phyloP scores from a whole-genome alignment of 2,113 vertebrate genomes.

The Tiliqua scincoides region DNA sequence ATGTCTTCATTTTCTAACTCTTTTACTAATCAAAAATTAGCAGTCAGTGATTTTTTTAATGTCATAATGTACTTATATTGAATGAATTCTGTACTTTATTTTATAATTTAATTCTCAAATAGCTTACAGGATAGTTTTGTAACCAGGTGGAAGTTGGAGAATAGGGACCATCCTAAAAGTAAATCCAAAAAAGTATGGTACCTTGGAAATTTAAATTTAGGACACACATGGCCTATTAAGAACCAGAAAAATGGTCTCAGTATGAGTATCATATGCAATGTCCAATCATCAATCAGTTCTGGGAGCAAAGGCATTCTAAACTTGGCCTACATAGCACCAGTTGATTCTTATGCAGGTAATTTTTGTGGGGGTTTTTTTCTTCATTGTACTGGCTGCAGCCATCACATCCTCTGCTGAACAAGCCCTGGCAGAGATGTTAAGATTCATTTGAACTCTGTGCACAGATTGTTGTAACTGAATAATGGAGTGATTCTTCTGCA shows the following conservation, averaged over 20 bases:
- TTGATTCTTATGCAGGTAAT: constrained; percentile 22
- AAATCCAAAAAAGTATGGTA: background rate
- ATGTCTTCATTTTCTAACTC: background rate
- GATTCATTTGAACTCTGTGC: constrained; percentile 51
- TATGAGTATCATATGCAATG: background rate
- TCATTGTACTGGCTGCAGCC: background rate
- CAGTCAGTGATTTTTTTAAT: background rate
- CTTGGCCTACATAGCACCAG: constrained; percentile 38
- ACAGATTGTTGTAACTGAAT: constrained; percentile 44
- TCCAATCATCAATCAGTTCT: background rate
- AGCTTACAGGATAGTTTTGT: background rate
- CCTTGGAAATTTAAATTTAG: background rate
- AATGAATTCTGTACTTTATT: background rate
- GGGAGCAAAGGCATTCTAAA: background rate
- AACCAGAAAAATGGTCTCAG: background rate
- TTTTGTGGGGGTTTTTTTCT: constrained; percentile 32
- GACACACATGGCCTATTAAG: background rate
- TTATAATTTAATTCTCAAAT: background rate
- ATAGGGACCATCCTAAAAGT: background rate
- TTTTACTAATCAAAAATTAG: background rate
- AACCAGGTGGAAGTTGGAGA: background rate
- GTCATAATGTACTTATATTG: background rate
- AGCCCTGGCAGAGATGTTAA: constrained; percentile 13
- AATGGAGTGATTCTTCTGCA: constrained; percentile 62
- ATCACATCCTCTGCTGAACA: background rate